Evolutionary conservation across 2,797 vertebrate species (phyloP), one percentile per base, ranked within the genome.

Genomic region (Odontamblyopus lacepedii): DNA sequence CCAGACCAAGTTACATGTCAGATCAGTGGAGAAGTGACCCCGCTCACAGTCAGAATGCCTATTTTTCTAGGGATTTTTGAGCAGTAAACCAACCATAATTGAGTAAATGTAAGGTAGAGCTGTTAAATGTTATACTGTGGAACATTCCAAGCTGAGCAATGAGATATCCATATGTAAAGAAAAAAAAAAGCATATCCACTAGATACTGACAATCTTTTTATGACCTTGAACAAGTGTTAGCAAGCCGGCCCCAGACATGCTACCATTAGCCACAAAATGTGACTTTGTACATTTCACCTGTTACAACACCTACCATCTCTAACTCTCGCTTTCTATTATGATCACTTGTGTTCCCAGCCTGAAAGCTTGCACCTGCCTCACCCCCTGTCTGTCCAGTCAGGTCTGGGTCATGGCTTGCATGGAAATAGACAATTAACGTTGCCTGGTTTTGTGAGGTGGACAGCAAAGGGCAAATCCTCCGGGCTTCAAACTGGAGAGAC

Each of bases 351-450:
- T 50, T 66, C 12, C 5, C 23, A 9, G 41, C 26, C 44, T 50
- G 23, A 66, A 51, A 66, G 63, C 44, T 29, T 27, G 23, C 38
- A 6, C 41, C 23, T 65, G 23, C 62, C 26, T 27, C 19, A 62
- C 6, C 60, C 44, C 50, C 63, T 50, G 23, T 50, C 63, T 18
- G 41, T 50, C 41, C 63, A 50, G 23, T 29, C 41, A 16, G 41
- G 44, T 50, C 12, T 29, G 41, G 41, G 63, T 66, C 63, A 64
- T 44, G 63, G 15, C 63, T 64, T 48, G 63, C 44, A 66, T 66
- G 41, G 44, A 66, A 50, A 92, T 72, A 79, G 82, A 82, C 84
- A 88, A 91, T 90, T 91, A 90, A 88, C 89, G 78, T 80, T 66
- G 88, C 75, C 69, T 70, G 55, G 75, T 27, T 78, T 76, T 69